Evolutionary conservation across 1,140 invertebrate genomes (phyloP).

Genomic region (Subanguina moxae): DNA sequence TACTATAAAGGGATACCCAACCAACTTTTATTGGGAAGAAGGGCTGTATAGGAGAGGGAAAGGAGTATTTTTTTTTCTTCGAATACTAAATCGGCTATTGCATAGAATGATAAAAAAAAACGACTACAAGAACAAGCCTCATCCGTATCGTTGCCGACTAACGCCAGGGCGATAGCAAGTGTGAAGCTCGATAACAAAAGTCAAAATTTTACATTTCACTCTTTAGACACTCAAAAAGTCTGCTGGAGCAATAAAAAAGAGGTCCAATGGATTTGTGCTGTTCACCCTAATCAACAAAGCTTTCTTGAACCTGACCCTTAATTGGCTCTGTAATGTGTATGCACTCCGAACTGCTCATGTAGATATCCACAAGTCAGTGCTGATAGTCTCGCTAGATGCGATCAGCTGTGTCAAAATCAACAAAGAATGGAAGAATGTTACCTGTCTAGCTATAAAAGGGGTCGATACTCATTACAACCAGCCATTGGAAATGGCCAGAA

Average conservation of each 20-base stretch:
- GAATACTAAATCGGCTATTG: too few species aligned
- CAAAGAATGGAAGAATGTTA: constrained; percentile 46
- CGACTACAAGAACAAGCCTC: too few species aligned
- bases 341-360: constrained; percentile 17
- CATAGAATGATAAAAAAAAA: too few species aligned
- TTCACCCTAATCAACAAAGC: constrained; percentile 48
- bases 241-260: constrained; percentile 29
- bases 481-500: constrained; percentile 44
- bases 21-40: too few species aligned
- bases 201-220: too few species aligned
- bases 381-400: constrained; percentile 38
- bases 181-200: too few species aligned
- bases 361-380: constrained; percentile 31
- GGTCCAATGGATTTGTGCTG: constrained; percentile 37
- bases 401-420: constrained; percentile 26
- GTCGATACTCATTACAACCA: constrained; percentile 29
- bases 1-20: too few species aligned
- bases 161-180: too few species aligned
- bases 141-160: too few species aligned
- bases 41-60: too few species aligned
- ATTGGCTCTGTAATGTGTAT: constrained; percentile 52
- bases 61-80: too few species aligned
- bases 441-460: constrained; percentile 28
- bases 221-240: constrained; percentile 27
- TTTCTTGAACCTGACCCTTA: constrained; percentile 48